Percentiles rank a stretch among this genome's conserved stretches.
phyloP scores from a whole-genome alignment of 2,888 invertebrate genomes.

The Lasioglossum pauxillum region DNA sequence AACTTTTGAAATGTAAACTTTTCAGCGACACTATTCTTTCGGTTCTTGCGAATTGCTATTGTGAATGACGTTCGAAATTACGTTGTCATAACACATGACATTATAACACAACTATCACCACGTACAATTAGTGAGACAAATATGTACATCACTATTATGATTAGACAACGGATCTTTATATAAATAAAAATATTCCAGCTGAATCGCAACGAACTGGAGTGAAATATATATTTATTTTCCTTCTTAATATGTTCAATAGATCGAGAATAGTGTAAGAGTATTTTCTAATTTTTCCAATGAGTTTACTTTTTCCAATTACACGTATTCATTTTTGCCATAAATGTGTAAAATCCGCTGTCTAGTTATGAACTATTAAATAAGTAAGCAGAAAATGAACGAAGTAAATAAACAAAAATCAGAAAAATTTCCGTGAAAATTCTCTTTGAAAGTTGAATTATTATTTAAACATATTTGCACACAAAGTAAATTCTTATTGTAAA shows the following conservation, averaged over 20 bases:
- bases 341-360: too few species aligned
- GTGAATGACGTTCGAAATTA: not conserved
- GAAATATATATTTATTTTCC: too few species aligned
- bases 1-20: constrained; percentile 60
- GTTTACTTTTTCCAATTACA: too few species aligned
- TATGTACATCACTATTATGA: not conserved
- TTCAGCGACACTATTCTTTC: constrained; percentile 32
- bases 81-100: not conserved
- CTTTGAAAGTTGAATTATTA: not conserved
- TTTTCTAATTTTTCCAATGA: too few species aligned
- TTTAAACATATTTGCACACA: not conserved
- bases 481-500: not conserved
- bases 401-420: not conserved
- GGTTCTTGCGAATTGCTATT: not conserved
- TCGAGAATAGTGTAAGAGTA: too few species aligned
- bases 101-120: not conserved
- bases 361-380: not conserved
- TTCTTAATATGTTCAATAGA: too few species aligned
- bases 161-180: too few species aligned
- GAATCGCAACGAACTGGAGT: too few species aligned
- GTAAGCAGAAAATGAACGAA: not conserved
- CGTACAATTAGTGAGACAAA: not conserved
- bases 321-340: too few species aligned
- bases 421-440: not conserved
- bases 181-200: too few species aligned